phyloP scores from a whole-genome alignment of 2,888 invertebrate species.

The Ectobius pallidus region DNA sequence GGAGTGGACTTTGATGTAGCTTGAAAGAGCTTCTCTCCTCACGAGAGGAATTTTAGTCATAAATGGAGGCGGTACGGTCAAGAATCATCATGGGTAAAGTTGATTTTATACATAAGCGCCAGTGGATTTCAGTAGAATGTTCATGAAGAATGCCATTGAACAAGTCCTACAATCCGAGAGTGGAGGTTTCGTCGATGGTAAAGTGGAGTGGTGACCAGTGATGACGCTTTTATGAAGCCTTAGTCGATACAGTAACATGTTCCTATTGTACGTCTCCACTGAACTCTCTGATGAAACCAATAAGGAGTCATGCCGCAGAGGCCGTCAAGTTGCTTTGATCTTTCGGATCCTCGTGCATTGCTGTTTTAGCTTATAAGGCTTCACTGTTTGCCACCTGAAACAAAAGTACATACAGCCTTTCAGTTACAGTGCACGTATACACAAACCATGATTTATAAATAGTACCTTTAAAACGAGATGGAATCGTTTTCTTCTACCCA shows the following conservation, averaged over 20 bases:
- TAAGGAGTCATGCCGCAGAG: not conserved
- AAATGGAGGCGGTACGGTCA: not conserved
- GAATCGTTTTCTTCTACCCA: too few relatives aligned
- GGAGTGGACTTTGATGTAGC: not conserved
- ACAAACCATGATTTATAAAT: too few relatives aligned
- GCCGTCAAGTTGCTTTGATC: not conserved
- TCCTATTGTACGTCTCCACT: conserved; percentile 4
- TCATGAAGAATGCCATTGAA: not conserved
- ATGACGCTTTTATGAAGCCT: not conserved
- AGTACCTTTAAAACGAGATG: too few relatives aligned
- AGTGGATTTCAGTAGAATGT: too few relatives aligned
- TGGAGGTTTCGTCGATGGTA: not conserved
- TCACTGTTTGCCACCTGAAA: not conserved
- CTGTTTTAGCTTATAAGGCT: not conserved
- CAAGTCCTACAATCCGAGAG: not conserved
- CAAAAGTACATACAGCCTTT: not conserved
- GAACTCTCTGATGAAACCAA: too few relatives aligned
- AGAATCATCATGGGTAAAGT: conserved; percentile 7
- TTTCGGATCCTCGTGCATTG: not conserved
- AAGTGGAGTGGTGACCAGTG: not conserved
- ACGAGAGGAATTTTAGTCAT: not conserved
- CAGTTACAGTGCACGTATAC: too few relatives aligned
- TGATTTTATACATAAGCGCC: not conserved
- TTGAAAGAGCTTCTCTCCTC: not conserved
- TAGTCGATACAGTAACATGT: not conserved